phyloP scores from a whole-genome alignment of 2,113 vertebrate genomes.

The Notarius lentiginosus region DNA sequence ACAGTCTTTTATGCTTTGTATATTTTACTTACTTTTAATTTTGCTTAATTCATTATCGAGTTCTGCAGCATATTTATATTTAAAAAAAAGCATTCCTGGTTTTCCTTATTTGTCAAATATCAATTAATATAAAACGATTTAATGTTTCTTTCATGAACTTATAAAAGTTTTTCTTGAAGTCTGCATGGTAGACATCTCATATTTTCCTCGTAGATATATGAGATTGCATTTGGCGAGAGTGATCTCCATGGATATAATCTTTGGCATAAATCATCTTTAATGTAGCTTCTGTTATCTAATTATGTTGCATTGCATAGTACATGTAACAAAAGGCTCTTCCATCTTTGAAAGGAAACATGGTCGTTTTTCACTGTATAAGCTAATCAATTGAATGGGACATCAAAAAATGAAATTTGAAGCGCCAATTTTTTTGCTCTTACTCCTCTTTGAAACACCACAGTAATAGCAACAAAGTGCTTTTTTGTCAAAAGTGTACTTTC shows the following conservation, averaged over 20 bases:
- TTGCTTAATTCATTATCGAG: constrained; percentile 8
- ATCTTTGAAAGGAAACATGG: constrained; percentile 61
- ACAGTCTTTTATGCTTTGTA: not conserved
- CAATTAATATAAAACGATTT: constrained; percentile 42
- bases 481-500: constrained; percentile 77
- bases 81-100: constrained; percentile 5
- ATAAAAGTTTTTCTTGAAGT: constrained; percentile 49
- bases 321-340: constrained; percentile 63
- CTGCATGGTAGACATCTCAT: constrained; percentile 40
- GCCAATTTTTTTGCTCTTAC: constrained; percentile 59
- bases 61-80: not conserved
- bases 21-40: not conserved
- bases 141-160: constrained; percentile 34
- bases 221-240: constrained; percentile 65
- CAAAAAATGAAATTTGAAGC: constrained; percentile 66
- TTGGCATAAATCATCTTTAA: constrained; percentile 65
- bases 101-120: constrained; percentile 25
- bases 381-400: constrained; percentile 69
- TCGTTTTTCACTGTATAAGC: constrained; percentile 59
- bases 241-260: constrained; percentile 63
- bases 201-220: constrained; percentile 43
- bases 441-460: constrained; percentile 72
- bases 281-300: constrained; percentile 71
- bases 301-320: constrained; percentile 63
- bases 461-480: constrained; percentile 83